These are phyloP conservation scores for Acanthosepion lycidas DNA, from an alignment of 2,888 invertebrate genomes.

Conservation along the genomic window DNA sequence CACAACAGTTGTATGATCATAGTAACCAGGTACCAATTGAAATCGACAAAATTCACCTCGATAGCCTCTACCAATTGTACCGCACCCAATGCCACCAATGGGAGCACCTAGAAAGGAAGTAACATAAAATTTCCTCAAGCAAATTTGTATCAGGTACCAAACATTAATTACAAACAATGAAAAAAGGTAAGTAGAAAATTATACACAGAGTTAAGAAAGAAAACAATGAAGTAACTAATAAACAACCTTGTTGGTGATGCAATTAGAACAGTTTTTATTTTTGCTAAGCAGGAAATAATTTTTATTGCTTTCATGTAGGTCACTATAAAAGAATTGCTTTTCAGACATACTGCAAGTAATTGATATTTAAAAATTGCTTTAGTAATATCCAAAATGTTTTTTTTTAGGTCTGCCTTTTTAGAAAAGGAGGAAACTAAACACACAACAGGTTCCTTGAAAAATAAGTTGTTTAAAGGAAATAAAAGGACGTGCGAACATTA, in stretches of 20 bases:
- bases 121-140: neutral
- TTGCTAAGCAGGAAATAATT: neutral
- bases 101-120: constrained; percentile 81
- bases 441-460: neutral
- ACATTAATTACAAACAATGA: neutral
- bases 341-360: neutral
- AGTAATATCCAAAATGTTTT: neutral
- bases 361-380: neutral
- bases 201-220: too few relatives aligned
- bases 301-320: neutral
- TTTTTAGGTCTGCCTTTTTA: neutral
- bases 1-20: constrained; percentile 87
- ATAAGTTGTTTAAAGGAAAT: neutral
- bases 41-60: constrained; percentile 94
- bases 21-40: constrained; percentile 90
- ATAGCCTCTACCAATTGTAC: constrained; percentile 91
- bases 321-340: too few relatives aligned
- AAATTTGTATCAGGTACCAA: neutral
- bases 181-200: neutral
- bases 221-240: too few relatives aligned
- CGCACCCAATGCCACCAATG: constrained; percentile 86
- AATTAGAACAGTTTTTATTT: neutral
- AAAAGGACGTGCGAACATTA: neutral
- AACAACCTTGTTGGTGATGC: neutral
- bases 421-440: neutral